Evolutionary conservation across 2,888 invertebrate genomes (phyloP).

Genomic region (Callimorpha dominula): DNA sequence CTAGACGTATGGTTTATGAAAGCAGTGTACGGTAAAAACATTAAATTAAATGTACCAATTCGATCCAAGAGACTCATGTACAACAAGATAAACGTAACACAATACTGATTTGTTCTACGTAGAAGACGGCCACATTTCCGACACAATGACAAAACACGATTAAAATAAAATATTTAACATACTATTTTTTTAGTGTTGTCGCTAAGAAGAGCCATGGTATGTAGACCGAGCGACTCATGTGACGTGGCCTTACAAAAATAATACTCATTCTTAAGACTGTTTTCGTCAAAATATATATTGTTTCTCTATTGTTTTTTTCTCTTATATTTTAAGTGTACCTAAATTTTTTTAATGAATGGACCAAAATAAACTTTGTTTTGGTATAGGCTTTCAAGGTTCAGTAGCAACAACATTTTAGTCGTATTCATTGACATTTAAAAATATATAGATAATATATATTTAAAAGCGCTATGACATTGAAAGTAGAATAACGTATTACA

Average conservation of each 20-base stretch:
- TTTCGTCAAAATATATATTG: background rate
- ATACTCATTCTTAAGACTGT: constrained; percentile 23
- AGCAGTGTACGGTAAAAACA: background rate
- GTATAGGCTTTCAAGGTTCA: background rate
- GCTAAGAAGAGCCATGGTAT: constrained; percentile 63
- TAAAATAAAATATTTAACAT: constrained; percentile 59
- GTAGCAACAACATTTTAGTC: background rate
- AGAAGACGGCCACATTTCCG: constrained; percentile 21
- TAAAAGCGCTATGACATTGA: background rate
- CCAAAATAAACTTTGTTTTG: background rate
- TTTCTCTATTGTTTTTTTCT: constrained; percentile 4
- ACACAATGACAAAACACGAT: constrained; percentile 53
- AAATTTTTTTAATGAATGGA: background rate
- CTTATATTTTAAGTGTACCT: background rate
- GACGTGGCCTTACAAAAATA: constrained; percentile 44
- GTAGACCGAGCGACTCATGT: constrained; percentile 54
- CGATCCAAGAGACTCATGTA: background rate
- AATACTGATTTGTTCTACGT: constrained; percentile 2
- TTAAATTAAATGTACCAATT: no score
- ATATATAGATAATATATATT: background rate
- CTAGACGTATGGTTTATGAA: background rate
- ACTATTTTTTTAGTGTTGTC: constrained; percentile 58
- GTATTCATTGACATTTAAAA: background rate
- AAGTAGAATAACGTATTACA: background rate
- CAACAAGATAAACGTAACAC: background rate